Conservation (phyloP, 2,797 vertebrate genomes). For the Crax fasciolata region DNA sequence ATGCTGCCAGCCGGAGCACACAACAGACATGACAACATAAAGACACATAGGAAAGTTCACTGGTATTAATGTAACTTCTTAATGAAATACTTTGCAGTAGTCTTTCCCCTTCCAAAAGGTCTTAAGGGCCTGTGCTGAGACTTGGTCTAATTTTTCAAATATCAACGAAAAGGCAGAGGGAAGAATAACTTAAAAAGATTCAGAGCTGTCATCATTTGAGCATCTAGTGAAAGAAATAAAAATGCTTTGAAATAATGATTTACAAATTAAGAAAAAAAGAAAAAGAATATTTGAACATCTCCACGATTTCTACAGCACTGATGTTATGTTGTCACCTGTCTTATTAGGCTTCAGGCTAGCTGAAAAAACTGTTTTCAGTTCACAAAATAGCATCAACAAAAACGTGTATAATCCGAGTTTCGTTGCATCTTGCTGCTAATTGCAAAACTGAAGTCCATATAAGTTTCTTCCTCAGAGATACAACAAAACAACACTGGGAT, state of each 20-base stretch:
- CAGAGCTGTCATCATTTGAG: not conserved
- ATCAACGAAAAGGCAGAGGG: not conserved
- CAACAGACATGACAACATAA: not conserved
- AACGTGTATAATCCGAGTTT: not conserved
- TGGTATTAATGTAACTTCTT: not conserved
- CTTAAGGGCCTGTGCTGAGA: not conserved
- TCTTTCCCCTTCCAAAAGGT: not conserved
- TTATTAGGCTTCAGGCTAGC: not conserved
- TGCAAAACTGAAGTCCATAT: not conserved
- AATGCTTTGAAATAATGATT: not conserved
- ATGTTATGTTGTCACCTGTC: not conserved
- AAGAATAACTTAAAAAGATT: not conserved
- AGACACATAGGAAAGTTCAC: not conserved
- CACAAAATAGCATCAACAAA: not conserved
- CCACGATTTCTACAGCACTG: not conserved
- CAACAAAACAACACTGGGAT: not conserved
- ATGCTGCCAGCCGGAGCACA: not conserved
- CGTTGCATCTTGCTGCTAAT: not conserved
- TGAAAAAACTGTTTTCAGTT: not conserved
- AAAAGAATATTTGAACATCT: not conserved
- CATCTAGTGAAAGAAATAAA: not conserved
- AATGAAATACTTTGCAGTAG: not conserved
- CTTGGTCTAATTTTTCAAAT: not conserved
- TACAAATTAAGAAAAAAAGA: not conserved
- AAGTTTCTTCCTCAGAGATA: not conserved